A percentile compares a stretch with the other conserved stretches of the same genome.
Evolutionary conservation across 64 coral and sea anemone genomes (phyloP).

Genomic region (Trachythela sp.): DNA sequence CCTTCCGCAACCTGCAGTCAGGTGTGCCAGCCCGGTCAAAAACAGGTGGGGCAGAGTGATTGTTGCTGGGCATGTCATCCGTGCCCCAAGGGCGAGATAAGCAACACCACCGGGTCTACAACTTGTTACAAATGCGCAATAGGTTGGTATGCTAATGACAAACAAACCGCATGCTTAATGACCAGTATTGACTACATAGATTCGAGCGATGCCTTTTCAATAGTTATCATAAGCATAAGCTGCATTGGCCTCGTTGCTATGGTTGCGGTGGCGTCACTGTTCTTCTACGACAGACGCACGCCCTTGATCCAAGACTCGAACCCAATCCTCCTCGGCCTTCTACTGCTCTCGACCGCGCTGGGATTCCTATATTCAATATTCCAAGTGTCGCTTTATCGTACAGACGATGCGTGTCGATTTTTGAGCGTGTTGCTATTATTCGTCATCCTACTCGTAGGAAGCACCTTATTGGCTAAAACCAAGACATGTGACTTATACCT

Average conservation of each 20-base stretch:
- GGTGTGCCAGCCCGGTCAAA: conserved; percentile 65
- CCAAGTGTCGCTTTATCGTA: conserved; percentile 46
- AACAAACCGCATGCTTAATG: conserved; percentile 45
- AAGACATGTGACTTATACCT: conserved; percentile 43
- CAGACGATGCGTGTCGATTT: conserved; percentile 40
- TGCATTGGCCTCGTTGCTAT: conserved; percentile 48
- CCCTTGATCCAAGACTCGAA: conserved; percentile 56
- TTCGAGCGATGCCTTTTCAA: conserved; percentile 39
- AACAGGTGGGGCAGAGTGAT: conserved; percentile 72
- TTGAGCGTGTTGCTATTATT: conserved; percentile 39
- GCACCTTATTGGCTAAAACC: conserved; percentile 69
- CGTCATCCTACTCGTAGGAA: conserved; percentile 41
- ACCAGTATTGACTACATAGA: conserved; percentile 45
- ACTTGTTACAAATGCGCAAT: conserved; percentile 59
- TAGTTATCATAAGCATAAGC: conserved; percentile 53
- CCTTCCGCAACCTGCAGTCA: conserved; percentile 73
- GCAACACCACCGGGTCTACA: conserved; percentile 24
- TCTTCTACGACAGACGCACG: conserved; percentile 32
- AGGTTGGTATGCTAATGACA: conserved; percentile 58
- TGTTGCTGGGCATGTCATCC: conserved; percentile 96
- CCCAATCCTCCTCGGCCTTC: conserved; percentile 27
- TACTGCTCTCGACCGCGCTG: conserved; percentile 47
- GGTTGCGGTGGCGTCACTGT: conserved; percentile 25
- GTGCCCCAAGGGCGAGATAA: conserved; percentile 71
- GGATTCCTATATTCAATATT: conserved; percentile 53